These are phyloP conservation scores for Caenorhabditis wallacei DNA, from an alignment of 2,888 invertebrate genomes.

Conservation along the genomic window DNA sequence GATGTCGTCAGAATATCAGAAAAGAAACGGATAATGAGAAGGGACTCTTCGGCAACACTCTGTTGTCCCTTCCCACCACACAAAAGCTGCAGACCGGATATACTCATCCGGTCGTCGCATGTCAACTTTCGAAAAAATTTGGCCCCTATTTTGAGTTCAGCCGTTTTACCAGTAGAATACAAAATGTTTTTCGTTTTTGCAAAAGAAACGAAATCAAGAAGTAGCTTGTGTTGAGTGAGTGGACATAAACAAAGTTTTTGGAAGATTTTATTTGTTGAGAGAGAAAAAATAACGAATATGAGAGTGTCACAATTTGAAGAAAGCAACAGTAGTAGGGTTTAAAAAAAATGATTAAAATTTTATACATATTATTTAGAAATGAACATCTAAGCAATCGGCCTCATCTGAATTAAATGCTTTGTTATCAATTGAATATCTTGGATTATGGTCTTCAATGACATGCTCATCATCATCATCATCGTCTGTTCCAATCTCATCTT, in stretches of 20 bases:
- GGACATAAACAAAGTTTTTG: slow-evolving; percentile 53
- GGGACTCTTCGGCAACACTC: neutral
- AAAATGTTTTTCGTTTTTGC: slow-evolving; percentile 45
- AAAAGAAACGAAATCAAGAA: slow-evolving; percentile 55
- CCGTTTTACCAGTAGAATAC: slow-evolving; percentile 38
- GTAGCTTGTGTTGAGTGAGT: slow-evolving; percentile 25
- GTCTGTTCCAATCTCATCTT: slow-evolving; percentile 48
- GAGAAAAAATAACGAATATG: slow-evolving; percentile 28
- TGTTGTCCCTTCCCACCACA: slow-evolving; percentile 16
- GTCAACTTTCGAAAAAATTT: slow-evolving; percentile 62
- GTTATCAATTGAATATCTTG: slow-evolving; percentile 59
- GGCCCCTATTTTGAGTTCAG: slow-evolving; percentile 59
- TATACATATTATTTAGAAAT: slow-evolving; percentile 55
- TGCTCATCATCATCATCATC: slow-evolving; percentile 50
- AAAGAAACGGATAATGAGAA: slow-evolving; percentile 54
- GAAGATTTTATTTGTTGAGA: slow-evolving; percentile 29
- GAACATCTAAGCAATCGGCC: slow-evolving; percentile 35
- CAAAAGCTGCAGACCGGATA: slow-evolving; percentile 61
- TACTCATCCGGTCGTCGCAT: slow-evolving; percentile 67
- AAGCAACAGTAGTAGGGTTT: slow-evolving; percentile 50
- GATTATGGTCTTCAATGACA: slow-evolving; percentile 34
- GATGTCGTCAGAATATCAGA: slow-evolving; percentile 48
- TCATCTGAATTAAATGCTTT: slow-evolving; percentile 54
- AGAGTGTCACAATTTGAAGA: slow-evolving; percentile 19
- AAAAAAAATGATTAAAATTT: slow-evolving; percentile 25